A percentile compares a stretch with the other conserved stretches of the same genome.
Conservation (phyloP, 2,113 vertebrate species). For the Bagarius yarrelli region DNA sequence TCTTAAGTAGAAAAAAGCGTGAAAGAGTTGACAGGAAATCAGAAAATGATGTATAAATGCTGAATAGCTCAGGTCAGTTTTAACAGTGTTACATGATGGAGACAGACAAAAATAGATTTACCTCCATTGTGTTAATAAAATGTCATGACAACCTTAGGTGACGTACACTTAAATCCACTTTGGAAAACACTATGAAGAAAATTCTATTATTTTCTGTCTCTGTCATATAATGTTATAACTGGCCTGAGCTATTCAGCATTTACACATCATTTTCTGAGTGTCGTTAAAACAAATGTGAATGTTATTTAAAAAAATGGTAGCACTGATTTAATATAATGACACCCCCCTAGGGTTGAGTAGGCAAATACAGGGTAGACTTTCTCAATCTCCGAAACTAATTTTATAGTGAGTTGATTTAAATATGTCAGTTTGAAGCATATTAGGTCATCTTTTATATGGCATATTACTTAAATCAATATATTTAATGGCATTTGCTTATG, state of each 20-base stretch:
- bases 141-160: background rate
- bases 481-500: slow-evolving; percentile 22
- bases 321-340: slow-evolving; percentile 3
- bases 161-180: background rate
- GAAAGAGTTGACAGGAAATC: background rate
- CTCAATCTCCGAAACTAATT: background rate
- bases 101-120: background rate
- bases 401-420: background rate
- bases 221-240: too few relatives aligned
- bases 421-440: background rate
- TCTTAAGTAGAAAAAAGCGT: background rate
- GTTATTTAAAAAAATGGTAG: background rate
- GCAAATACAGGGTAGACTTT: background rate
- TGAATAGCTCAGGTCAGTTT: background rate
- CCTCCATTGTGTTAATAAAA: background rate
- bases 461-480: slow-evolving; percentile 8
- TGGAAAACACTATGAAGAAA: too few relatives aligned
- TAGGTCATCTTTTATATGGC: background rate
- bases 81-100: background rate
- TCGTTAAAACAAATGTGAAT: slow-evolving; percentile 26
- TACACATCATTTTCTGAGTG: background rate
- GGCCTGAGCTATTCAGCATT: background rate
- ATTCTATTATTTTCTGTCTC: too few relatives aligned
- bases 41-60: background rate
- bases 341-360: slow-evolving; percentile 10